Evolutionary conservation across 2,797 vertebrate species (phyloP).

Genomic region (Meriones psammophilus): DNA sequence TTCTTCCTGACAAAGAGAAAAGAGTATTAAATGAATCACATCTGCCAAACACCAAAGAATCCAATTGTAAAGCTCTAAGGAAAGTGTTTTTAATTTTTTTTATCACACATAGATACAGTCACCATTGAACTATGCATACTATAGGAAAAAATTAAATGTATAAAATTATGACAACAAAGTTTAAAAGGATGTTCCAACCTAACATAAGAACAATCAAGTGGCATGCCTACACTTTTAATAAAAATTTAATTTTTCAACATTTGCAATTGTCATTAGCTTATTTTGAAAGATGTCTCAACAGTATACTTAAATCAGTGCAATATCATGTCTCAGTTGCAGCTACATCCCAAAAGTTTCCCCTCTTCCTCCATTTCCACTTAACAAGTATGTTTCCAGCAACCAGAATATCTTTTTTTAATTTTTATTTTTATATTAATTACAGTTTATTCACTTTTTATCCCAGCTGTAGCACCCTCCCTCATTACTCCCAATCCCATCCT

Average conservation of each 20-base stretch:
- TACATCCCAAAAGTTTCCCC: not conserved
- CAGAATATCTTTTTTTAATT: not conserved
- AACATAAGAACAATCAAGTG: not conserved
- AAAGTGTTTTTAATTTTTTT: not conserved
- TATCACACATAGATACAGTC: not conserved
- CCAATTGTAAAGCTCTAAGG: not conserved
- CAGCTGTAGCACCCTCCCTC: too few species aligned
- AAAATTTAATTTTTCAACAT: not conserved
- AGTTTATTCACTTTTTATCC: too few species aligned
- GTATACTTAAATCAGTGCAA: not conserved
- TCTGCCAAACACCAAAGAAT: not conserved
- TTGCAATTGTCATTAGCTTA: not conserved
- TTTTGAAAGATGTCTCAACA: not conserved
- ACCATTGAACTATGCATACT: not conserved
- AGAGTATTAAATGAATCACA: not conserved
- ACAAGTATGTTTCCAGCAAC: not conserved
- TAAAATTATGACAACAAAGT: not conserved
- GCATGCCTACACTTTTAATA: too few species aligned
- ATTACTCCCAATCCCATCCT: too few species aligned
- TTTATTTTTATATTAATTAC: too few species aligned
- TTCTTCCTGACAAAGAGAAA: not conserved
- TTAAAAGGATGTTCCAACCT: not conserved
- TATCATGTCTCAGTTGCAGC: not conserved
- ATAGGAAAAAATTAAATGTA: not conserved
- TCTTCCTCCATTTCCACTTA: not conserved